Conservation (phyloP, 2,888 invertebrate species). For the Ectemnius continuus region DNA sequence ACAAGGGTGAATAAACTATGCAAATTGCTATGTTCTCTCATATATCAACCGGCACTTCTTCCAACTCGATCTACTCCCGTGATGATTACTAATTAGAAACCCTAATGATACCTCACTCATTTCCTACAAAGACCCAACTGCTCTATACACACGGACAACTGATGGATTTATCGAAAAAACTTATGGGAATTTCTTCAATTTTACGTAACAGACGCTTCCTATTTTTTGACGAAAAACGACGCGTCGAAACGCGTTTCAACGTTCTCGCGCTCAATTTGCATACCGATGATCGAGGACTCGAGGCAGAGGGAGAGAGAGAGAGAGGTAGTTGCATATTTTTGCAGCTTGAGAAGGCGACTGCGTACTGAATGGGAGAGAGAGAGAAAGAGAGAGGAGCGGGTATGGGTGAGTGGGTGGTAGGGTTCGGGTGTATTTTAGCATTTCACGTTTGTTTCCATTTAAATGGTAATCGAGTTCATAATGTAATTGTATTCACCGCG, state of each 20-base stretch:
- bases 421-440: conserved; percentile 73
- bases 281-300: conserved; percentile 65
- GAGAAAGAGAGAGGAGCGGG: conserved; percentile 11
- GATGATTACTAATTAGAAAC: too few species aligned
- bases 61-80: too few species aligned
- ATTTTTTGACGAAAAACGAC: not conserved
- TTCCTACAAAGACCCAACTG: too few species aligned
- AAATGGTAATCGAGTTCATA: conserved; percentile 78
- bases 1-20: not conserved
- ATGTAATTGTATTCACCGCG: conserved; percentile 77
- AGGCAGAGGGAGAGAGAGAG: not conserved
- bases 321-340: conserved; percentile 48
- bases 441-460: conserved; percentile 78
- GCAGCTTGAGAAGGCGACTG: conserved; percentile 29
- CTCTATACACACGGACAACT: too few species aligned
- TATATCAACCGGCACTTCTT: too few species aligned
- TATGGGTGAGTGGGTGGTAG: too few species aligned
- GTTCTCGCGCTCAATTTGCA: conserved; percentile 55
- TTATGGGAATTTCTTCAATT: too few species aligned
- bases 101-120: too few species aligned
- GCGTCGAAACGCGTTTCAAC: not conserved
- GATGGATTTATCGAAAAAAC: too few species aligned
- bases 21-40: not conserved
- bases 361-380: conserved; percentile 4
- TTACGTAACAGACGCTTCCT: too few species aligned